Percentiles rank a stretch among this genome's conserved stretches.
Conservation (phyloP, 2,797 vertebrate genomes). For the Siniperca obscura region DNA sequence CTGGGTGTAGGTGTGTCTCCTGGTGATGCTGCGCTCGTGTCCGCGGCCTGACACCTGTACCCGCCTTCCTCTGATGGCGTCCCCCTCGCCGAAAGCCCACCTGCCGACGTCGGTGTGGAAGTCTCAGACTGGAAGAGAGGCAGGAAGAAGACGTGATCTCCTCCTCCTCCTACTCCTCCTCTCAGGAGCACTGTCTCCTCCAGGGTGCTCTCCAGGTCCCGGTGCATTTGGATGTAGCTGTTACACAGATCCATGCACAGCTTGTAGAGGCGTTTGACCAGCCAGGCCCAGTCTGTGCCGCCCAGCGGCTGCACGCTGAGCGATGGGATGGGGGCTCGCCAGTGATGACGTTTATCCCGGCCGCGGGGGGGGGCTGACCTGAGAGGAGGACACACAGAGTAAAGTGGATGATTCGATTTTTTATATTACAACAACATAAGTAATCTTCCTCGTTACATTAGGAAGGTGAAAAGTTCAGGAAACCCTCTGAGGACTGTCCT, state of each 20-base stretch:
- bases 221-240: slow-evolving; percentile 97
- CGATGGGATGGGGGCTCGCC: slow-evolving; percentile 89
- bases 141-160: slow-evolving; percentile 89
- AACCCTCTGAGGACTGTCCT: not conserved
- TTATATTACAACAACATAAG: not conserved
- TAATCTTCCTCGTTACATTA: not conserved
- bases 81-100: slow-evolving; percentile 88
- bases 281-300: slow-evolving; percentile 95
- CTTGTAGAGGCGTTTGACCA: slow-evolving; percentile 94
- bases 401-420: not conserved
- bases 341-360: slow-evolving; percentile 89
- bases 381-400: not conserved
- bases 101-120: slow-evolving; percentile 89
- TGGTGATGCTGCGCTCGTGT: slow-evolving; percentile 68
- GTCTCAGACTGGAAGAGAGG: slow-evolving; percentile 93
- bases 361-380: slow-evolving; percentile 94
- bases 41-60: slow-evolving; percentile 81
- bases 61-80: slow-evolving; percentile 91
- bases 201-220: slow-evolving; percentile 90
- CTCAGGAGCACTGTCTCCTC: slow-evolving; percentile 86
- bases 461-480: slow-evolving; percentile 4
- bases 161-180: slow-evolving; percentile 69
- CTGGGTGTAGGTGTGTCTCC: slow-evolving; percentile 79
- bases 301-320: slow-evolving; percentile 91
- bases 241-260: slow-evolving; percentile 95